phyloP scores from a whole-genome alignment of 2,888 invertebrate species.

The Lacanobia oleracea region DNA sequence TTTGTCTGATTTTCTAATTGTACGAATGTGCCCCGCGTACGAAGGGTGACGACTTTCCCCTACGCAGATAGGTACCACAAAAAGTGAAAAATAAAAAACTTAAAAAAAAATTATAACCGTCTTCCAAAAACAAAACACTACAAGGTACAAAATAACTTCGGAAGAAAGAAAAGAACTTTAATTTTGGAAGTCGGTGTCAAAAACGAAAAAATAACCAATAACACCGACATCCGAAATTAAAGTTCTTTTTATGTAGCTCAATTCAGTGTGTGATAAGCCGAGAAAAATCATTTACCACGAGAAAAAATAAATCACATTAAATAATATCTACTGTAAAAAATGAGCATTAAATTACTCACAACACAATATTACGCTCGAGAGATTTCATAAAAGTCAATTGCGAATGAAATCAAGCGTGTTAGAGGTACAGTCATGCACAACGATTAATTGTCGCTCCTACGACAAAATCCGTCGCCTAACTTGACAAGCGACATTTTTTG shows the following conservation, averaged over 20 bases:
- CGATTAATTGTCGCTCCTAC: slow-evolving; percentile 65
- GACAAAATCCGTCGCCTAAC: slow-evolving; percentile 57
- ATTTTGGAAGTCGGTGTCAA: no score
- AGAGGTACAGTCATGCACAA: slow-evolving; percentile 61
- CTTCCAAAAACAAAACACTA: no score
- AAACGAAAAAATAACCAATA: no score
- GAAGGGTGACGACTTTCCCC: no score
- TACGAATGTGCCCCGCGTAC: no score
- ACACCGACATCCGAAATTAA: no score
- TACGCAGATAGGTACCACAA: no score
- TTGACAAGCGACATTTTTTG: slow-evolving; percentile 69
- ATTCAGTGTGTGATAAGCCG: neutral
- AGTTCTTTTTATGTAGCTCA: neutral
- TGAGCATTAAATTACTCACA: neutral
- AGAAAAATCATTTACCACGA: neutral
- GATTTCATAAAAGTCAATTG: slow-evolving; percentile 60
- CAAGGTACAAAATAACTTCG: no score
- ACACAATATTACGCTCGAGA: slow-evolving; percentile 8
- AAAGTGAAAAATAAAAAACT: no score
- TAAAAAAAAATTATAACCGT: no score
- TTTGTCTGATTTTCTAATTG: no score
- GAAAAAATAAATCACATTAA: neutral
- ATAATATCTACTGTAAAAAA: neutral
- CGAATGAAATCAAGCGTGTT: slow-evolving; percentile 58
- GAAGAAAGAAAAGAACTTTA: no score